Evolutionary conservation across 2,797 vertebrate species (phyloP).

Genomic region (Alfaro cultratus): DNA sequence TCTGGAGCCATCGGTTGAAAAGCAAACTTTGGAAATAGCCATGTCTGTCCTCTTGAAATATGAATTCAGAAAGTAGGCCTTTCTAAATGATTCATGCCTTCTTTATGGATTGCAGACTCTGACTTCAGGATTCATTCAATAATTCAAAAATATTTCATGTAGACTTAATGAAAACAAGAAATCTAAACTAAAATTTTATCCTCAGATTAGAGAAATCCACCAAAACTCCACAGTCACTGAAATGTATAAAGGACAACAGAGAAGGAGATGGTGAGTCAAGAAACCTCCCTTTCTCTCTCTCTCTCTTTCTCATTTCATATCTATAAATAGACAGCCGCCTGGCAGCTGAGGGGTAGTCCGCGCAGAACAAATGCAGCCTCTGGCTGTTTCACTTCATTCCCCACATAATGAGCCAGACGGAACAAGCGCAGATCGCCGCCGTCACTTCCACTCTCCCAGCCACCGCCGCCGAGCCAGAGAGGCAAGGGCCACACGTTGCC

Average conservation of each 20-base stretch:
- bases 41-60: not conserved
- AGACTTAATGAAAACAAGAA: not conserved
- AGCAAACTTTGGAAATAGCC: not conserved
- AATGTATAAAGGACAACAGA: conserved; percentile 25
- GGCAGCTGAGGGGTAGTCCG: conserved; percentile 82
- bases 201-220: not conserved
- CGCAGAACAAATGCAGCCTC: conserved; percentile 80
- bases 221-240: conserved; percentile 26
- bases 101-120: not conserved
- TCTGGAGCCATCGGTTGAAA: not conserved
- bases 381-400: conserved; percentile 77
- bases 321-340: conserved; percentile 80
- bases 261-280: conserved; percentile 13
- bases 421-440: conserved; percentile 61
- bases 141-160: not conserved
- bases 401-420: conserved; percentile 76
- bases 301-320: conserved; percentile 43
- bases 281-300: conserved; percentile 31
- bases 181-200: not conserved
- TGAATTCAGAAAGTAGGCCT: not conserved
- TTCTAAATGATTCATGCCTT: conserved; percentile 5
- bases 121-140: not conserved
- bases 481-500: conserved; percentile 61
- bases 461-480: conserved; percentile 44
- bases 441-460: conserved; percentile 63